phyloP scores from a whole-genome alignment of 1,140 invertebrate genomes.

The Campodea augens region DNA sequence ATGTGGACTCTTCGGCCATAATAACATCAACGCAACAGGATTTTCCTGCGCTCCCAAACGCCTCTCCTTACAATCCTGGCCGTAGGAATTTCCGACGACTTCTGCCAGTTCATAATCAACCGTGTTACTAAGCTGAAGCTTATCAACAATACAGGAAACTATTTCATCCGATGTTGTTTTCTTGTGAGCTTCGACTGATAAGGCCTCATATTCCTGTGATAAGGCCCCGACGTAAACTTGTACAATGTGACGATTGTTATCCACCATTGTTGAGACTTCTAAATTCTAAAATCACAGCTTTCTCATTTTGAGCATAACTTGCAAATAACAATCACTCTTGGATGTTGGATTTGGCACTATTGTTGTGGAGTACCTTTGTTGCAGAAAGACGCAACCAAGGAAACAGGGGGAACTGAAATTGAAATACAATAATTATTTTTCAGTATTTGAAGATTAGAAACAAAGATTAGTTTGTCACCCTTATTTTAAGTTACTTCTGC shows the following conservation, averaged over 20 bases:
- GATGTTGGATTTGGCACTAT: no score
- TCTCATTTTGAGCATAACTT: no score
- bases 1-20: conserved; percentile 61
- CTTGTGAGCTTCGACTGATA: conserved; percentile 80
- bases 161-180: conserved; percentile 78
- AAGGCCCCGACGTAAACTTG: conserved; percentile 79
- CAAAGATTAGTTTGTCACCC: no score
- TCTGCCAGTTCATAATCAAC: conserved; percentile 74
- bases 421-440: no score
- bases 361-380: no score
- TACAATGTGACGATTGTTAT: conserved; percentile 33
- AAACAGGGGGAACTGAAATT: no score
- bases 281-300: no score
- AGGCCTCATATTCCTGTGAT: conserved; percentile 69
- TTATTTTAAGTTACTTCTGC: no score
- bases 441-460: no score
- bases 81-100: conserved; percentile 58
- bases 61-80: conserved; percentile 80
- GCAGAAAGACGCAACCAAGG: no score
- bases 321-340: no score
- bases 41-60: conserved; percentile 65
- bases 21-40: conserved; percentile 75
- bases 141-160: conserved; percentile 63
- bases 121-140: conserved; percentile 43
- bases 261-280: no score